Evolutionary conservation across 2,888 invertebrate genomes (phyloP), one percentile per base, ranked within the genome.

Genomic region (Uropetala carovei): DNA sequence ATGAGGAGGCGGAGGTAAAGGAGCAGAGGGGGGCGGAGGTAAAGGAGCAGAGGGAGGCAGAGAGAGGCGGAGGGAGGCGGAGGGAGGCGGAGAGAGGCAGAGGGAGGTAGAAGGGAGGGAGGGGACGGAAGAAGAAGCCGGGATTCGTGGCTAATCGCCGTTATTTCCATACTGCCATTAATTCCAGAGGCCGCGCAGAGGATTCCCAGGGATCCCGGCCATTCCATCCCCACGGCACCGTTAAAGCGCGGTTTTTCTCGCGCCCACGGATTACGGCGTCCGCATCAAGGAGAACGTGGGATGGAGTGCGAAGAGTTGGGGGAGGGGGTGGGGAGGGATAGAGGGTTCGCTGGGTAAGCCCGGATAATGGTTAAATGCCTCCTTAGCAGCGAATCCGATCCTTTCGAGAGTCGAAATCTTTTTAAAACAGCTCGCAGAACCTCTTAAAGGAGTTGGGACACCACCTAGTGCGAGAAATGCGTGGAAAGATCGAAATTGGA

Each of bases 121-220:
- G 64, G 14, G 22, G 68, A 18, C 16, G 0, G 18, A n/a, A 18
- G 68, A 18, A 68, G 68, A 68, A n/a, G 43, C 43, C 43, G 43
- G 43, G 43, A n/a, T 9, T n/a, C 5, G n/a, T n/a, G 68, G n/a
- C 18, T 68, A 68, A 68, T 68, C 68, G 68, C 11, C 68, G 9
- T 68, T n/a, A 68, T 68, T 68, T 68, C 68, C 68, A 68, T 68
- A 68, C 68, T 68, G 18, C n/a, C n/a, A 68, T 68, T 68, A 68
- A 68, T 68, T 68, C 68, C 68, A n/a, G 68, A 68, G 22, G 18
- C 43, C 43, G 43, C 68, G 22, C 22, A 16, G 0, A 68, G n/a
- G 68, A 68, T 68, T n/a, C n/a, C 68, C 68, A n/a, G 18, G 10
- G 22, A 22, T n/a, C 64, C 16, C 16, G 16, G 64, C n/a, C 68